These are phyloP conservation scores for Achlya flavicornis DNA, from an alignment of 2,888 invertebrate species.

Conservation along the genomic window DNA sequence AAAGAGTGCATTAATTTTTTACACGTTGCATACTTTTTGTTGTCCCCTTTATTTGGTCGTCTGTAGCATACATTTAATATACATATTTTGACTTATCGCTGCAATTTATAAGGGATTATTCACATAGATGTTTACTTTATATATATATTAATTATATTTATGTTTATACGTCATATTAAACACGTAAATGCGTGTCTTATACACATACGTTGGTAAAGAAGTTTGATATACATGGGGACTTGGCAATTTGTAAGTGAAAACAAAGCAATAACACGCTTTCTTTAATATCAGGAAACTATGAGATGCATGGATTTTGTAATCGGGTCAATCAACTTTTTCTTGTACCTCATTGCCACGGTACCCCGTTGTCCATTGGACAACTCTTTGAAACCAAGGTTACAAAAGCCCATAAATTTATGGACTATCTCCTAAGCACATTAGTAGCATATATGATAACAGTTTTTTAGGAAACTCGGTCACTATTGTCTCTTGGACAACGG, in stretches of 20 bases:
- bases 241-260: slow-evolving; percentile 23
- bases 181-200: slow-evolving; percentile 29
- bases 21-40: not conserved
- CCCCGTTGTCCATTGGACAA: too few species aligned
- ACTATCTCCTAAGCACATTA: too few species aligned
- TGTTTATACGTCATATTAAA: not conserved
- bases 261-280: slow-evolving; percentile 16
- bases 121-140: slow-evolving; percentile 29
- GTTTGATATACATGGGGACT: slow-evolving; percentile 27
- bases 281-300: too few species aligned
- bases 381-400: too few species aligned
- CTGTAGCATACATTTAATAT: not conserved
- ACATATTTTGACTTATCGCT: not conserved
- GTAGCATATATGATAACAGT: too few species aligned
- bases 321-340: too few species aligned
- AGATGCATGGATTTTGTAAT: too few species aligned
- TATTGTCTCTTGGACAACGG: too few species aligned
- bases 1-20: not conserved
- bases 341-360: too few species aligned
- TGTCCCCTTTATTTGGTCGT: not conserved
- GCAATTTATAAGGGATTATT: not conserved
- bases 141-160: slow-evolving; percentile 19
- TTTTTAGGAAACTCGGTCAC: too few species aligned
- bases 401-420: too few species aligned
- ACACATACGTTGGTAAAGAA: slow-evolving; percentile 30